Conservation (phyloP, 2,113 vertebrate genomes). For the Indicator indicator region DNA sequence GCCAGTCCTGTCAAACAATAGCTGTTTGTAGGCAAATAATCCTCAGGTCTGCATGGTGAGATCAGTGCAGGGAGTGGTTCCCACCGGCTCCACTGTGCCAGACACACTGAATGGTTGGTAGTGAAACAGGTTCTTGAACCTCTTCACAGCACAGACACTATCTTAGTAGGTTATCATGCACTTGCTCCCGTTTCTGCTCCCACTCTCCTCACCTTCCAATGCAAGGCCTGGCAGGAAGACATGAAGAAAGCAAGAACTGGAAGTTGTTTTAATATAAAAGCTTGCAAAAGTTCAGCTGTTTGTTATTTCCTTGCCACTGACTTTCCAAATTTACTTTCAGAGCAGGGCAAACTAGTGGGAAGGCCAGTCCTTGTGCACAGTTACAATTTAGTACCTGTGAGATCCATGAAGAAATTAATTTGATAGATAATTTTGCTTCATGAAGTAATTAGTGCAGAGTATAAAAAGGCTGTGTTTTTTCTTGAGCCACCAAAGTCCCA, state of each 20-base stretch:
- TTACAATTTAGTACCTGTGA: conserved; percentile 22
- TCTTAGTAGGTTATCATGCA: conserved; percentile 27
- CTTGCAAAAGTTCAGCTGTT: neutral
- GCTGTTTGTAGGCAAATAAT: conserved; percentile 55
- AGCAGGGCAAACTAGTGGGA: neutral
- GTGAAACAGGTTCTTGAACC: conserved; percentile 30
- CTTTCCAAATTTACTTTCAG: conserved; percentile 29
- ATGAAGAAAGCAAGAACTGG: neutral
- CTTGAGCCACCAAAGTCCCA: neutral
- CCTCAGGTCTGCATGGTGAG: neutral
- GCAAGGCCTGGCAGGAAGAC: neutral
- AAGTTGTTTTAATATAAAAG: neutral
- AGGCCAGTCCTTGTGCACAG: neutral
- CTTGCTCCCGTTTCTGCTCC: conserved; percentile 42
- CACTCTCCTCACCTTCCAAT: neutral
- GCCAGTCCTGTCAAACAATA: conserved; percentile 7
- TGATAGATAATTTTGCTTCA: conserved; percentile 53
- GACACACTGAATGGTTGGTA: neutral
- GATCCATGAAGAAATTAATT: conserved; percentile 31
- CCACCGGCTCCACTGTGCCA: neutral
- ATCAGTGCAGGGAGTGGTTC: conserved; percentile 28
- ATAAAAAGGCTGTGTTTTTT: conserved; percentile 48
- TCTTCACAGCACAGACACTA: neutral
- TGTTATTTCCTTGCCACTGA: conserved; percentile 11
- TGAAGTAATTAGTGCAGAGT: conserved; percentile 51